Percentiles rank a stretch among this genome's conserved stretches.
Conservation (phyloP, 2,888 invertebrate genomes). For the Rutpela maculata region DNA sequence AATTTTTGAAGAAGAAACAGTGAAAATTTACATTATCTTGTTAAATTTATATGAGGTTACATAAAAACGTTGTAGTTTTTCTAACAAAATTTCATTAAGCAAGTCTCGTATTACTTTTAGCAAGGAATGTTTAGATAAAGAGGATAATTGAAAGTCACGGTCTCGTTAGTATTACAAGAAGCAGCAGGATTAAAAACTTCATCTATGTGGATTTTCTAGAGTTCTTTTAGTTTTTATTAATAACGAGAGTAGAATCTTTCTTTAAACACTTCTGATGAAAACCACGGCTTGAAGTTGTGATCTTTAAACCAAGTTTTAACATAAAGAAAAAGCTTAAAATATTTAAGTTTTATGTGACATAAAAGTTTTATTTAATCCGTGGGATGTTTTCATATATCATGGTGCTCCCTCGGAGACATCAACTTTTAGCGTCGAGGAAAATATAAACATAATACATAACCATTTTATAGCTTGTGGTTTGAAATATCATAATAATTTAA, state of each 20-base stretch:
- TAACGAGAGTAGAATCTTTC: constrained; percentile 37
- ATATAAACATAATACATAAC: not conserved
- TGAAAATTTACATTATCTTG: constrained; percentile 34
- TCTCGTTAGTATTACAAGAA: constrained; percentile 26
- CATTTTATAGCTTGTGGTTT: constrained; percentile 5
- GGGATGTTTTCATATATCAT: constrained; percentile 30
- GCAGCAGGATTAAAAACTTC: constrained; percentile 44
- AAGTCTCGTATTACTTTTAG: constrained; percentile 26
- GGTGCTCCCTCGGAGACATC: not conserved
- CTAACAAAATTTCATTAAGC: constrained; percentile 43
- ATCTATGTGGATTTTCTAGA: constrained; percentile 39
- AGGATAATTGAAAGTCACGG: constrained; percentile 40
- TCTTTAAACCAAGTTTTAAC: constrained; percentile 24
- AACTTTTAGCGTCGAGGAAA: constrained; percentile 3
- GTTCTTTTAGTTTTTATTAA: constrained; percentile 40
- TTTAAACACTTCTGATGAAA: constrained; percentile 36
- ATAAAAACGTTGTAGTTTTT: constrained; percentile 32
- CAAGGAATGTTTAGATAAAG: constrained; percentile 36
- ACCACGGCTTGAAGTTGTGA: constrained; percentile 6
- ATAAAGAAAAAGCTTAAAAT: constrained; percentile 23
- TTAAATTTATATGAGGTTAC: constrained; percentile 33
- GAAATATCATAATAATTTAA: not conserved
- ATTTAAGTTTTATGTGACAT: constrained; percentile 38
- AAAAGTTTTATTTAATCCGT: constrained; percentile 38
- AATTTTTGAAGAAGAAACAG: constrained; percentile 24